Percentiles rank a stretch among this genome's conserved stretches.
These are phyloP conservation scores for Teleogryllus oceanicus DNA, from an alignment of 2,888 invertebrate species.

Conservation along the genomic window DNA sequence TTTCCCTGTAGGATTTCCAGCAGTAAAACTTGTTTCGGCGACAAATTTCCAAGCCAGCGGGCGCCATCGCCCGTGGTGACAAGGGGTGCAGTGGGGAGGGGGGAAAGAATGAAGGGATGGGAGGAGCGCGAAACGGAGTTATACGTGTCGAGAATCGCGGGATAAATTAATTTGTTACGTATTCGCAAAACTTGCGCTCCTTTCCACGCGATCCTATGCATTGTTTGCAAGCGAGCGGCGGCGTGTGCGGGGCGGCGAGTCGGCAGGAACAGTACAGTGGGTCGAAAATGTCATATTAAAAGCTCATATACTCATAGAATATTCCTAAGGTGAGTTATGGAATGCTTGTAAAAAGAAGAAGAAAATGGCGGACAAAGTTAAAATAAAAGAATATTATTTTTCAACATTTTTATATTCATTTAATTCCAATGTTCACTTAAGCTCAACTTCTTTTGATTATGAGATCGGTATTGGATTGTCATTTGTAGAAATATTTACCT, in stretches of 20 bases:
- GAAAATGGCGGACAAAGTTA: no score
- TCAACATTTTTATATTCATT: no score
- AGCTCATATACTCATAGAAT: no score
- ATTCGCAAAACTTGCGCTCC: background rate
- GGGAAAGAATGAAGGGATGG: background rate
- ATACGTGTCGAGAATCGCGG: constrained; percentile 18
- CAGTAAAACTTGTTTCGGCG: constrained; percentile 18
- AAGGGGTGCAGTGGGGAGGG: background rate
- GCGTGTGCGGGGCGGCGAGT: background rate
- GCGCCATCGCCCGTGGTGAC: background rate
- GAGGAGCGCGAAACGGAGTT: background rate
- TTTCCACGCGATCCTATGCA: background rate
- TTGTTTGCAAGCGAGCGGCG: background rate
- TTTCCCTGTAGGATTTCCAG: background rate
- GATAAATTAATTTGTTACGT: constrained; percentile 11
- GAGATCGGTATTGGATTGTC: no score
- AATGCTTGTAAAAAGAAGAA: no score
- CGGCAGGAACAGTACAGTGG: background rate
- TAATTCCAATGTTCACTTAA: no score
- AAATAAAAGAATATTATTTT: no score
- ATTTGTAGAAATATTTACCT: no score
- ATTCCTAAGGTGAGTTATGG: no score
- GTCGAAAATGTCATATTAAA: no score
- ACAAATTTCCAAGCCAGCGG: background rate
- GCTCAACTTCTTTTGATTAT: no score